Base-by-base conservation (phyloP, 2,113 vertebrate species). In the Passer domesticus region DNA sequence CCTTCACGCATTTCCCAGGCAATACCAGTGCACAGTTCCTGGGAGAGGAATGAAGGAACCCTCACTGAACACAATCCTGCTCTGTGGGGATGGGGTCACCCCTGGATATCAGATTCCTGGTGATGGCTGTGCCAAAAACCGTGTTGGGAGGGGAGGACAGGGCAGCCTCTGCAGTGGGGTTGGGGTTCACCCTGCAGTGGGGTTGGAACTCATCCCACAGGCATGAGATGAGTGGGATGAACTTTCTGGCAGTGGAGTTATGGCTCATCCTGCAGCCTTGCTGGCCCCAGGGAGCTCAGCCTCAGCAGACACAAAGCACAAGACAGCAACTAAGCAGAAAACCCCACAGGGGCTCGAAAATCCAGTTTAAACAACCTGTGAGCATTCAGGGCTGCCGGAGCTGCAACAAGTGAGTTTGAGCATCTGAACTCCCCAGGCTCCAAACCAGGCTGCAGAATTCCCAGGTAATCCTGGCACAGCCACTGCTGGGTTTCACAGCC, bases 331-430 rank as follows among this genome's bases (percentile, higher is more conserved):
- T 30, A 17, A 52, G 33, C 55, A 87, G 50, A 86, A 83, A 77
- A 50, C 10, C 50, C 80, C 93, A 70, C 46, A 55, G 35, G 33
- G 60, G 64, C 86, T 80, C 1, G 8, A 86, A 83, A 83, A 91
- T 52, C 91, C 81, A 60, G 89, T 89, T 78, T 75, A 50, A 92
- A 66, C 76, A 80, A 62, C 15, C 5, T 44, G 53, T 56, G 53
- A 0, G 5, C 24, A 7, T 35, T 41, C 2, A 1, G 69, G 53
- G 70, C 53, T 2, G 10, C 73, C 30, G 0, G 1, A 74, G 59
- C 37, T 25, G 52, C 41, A 64, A 33, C 1, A 4, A 13, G 7
- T 17, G 80, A 66, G 20, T 12, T 0, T 0, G 50, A 70, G 33
- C 39, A 55, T 33, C 56, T 50, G 80, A 75, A 3, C 3, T 8